Conservation (phyloP, 2,797 vertebrate genomes). For the Rhabdophis nuchalis region DNA sequence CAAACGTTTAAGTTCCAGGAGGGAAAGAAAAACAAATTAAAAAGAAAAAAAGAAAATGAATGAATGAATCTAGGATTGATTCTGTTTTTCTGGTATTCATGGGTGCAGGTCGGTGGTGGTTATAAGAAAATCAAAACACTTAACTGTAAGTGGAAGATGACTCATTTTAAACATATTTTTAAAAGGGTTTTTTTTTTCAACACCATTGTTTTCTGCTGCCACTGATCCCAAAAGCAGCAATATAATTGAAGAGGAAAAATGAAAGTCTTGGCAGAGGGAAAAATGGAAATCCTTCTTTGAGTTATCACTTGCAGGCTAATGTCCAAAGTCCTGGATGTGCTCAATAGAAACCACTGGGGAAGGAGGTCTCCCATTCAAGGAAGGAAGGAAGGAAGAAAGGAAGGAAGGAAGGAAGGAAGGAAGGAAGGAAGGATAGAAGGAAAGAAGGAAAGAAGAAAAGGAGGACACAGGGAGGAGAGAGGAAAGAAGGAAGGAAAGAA, state of each 20-base stretch:
- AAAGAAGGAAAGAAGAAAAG: fast-evolving
- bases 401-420: fast-evolving
- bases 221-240: not conserved
- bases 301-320: not conserved
- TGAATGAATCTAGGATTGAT: not conserved
- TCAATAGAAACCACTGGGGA: not conserved
- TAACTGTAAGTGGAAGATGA: not conserved
- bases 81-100: not conserved
- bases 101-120: not conserved
- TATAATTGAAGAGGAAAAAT: not conserved
- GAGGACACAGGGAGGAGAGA: too few species aligned
- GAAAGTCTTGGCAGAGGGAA: not conserved
- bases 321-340: not conserved
- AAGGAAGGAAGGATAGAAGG: too few species aligned
- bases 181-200: not conserved
- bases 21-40: not conserved
- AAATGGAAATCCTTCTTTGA: not conserved
- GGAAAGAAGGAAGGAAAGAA: fast-evolving
- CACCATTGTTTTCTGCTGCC: not conserved
- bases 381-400: not conserved
- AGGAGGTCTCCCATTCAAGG: not conserved
- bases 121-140: not conserved
- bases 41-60: not conserved
- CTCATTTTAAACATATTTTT: not conserved
- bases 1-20: constrained; percentile 19